Percentiles rank a stretch among this genome's conserved stretches.
Conservation (phyloP, 2,797 vertebrate genomes). For the Anolis apletophallus region DNA sequence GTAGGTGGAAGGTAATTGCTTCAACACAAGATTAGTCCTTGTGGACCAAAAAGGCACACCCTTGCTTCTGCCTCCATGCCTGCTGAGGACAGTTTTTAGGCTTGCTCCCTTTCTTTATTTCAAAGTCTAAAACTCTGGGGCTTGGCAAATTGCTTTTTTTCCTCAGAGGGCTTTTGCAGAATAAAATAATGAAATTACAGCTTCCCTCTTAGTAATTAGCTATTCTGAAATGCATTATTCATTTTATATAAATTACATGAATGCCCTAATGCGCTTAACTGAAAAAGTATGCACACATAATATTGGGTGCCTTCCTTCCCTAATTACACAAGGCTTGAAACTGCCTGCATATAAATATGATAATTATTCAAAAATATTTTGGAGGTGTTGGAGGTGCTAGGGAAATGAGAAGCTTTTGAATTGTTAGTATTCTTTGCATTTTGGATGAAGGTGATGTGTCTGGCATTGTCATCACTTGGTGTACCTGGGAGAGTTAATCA, state of each 20-base stretch:
- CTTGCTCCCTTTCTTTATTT: conserved; percentile 14
- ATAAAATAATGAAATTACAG: conserved; percentile 41
- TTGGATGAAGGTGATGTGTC: conserved; percentile 29
- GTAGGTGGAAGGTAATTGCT: not conserved
- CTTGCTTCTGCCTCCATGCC: not conserved
- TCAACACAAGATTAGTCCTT: not conserved
- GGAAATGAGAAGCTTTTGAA: conserved; percentile 42
- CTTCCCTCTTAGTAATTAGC: conserved; percentile 44
- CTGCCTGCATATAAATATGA: conserved; percentile 49
- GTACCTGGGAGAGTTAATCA: conserved; percentile 58
- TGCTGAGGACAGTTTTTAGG: not conserved
- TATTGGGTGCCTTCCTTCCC: conserved; percentile 21
- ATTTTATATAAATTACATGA: conserved; percentile 44
- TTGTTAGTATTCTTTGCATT: conserved; percentile 53
- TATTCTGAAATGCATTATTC: conserved; percentile 48
- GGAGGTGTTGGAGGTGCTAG: not conserved
- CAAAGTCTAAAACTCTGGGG: conserved; percentile 20
- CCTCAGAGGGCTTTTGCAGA: conserved; percentile 27
- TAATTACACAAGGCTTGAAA: conserved; percentile 46
- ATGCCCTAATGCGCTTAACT: conserved; percentile 54
- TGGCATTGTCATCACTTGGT: conserved; percentile 25
- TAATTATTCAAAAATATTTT: conserved; percentile 51
- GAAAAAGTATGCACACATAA: conserved; percentile 33
- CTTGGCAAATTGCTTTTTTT: conserved; percentile 29
- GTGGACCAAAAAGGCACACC: not conserved